Base-by-base conservation (phyloP, 2,113 vertebrate species). In the Crotalus viridis region DNA sequence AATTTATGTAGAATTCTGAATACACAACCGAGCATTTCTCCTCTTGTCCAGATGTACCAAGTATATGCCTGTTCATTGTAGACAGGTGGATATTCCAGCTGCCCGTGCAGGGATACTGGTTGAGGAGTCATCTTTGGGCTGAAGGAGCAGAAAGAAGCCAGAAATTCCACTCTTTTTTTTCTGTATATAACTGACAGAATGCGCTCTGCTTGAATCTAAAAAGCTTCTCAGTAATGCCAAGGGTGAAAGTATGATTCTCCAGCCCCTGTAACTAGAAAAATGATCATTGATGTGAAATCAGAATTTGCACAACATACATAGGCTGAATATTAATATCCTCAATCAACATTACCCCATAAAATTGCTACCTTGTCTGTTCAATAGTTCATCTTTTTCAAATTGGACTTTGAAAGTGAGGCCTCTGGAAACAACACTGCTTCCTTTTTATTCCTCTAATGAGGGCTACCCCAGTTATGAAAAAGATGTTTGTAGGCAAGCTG, bases 41-140 rank as follows among this genome's bases (percentile, higher is more conserved):
- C 43, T 28, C 13, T 85, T 39, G 8, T 90, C 22, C n/a, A 24
- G 6, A 24, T 51, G 46, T 51, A 22, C 10, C 28, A 61, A 4
- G 24, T 15, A 4, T 12, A 54, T 17, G 17, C 39, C 17, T 10
- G 21, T 10, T 56, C 33, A 43, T 85, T 52, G 12, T 3, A 69
- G 46, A 21, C 22, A 85, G 56, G 81, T 17, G 22, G 13, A 43
- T 57, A 81, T 9, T 17, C 26, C 13, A 28, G 21, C 10, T 15
- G 12, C 52, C n/a, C 0, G 1, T 3, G 28, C 51, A 52, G 15
- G 0, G 0, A 10, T 93, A 86, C 87, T 85, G 17, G 52, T 12
- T 48, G 69, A 26, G 46, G 43, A 5, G 33, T 85, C 91, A 19
- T 10, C 15, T 1, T n/a, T 7, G 28, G 51, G 48, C 12, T 15